phyloP scores from a whole-genome alignment of 2,888 invertebrate genomes.

The Tenthredo notha region DNA sequence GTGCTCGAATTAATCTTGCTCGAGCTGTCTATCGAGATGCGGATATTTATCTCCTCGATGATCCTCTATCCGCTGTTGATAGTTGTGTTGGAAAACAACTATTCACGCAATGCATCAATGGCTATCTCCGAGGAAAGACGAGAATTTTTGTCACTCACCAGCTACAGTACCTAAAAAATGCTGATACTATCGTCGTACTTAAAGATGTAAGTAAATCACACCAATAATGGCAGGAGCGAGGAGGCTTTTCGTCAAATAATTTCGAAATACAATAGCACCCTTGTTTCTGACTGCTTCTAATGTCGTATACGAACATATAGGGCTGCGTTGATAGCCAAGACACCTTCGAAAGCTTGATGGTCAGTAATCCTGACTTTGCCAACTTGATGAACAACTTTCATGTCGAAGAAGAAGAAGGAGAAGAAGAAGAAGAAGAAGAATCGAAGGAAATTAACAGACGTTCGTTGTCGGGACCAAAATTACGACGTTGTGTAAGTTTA shows the following conservation, averaged over 20 bases:
- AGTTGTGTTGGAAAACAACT: conserved; percentile 83
- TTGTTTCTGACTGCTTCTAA: background rate
- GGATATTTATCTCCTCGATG: conserved; percentile 84
- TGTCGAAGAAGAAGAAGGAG: conserved; percentile 46
- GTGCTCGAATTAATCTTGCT: conserved; percentile 82
- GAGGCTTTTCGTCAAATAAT: background rate
- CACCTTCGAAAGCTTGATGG: conserved; percentile 69
- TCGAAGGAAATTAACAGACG: background rate
- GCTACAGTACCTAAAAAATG: conserved; percentile 81
- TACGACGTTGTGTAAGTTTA: background rate
- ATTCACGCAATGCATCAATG: conserved; percentile 82
- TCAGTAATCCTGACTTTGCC: conserved; percentile 70
- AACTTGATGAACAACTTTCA: conserved; percentile 59
- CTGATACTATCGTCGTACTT: conserved; percentile 80
- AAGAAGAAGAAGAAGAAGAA: conserved; percentile 24
- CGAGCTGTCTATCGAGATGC: conserved; percentile 83
- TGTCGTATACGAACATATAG: conserved; percentile 58
- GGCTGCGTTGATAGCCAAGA: conserved; percentile 72
- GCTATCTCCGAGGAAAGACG: conserved; percentile 80
- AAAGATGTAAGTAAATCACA: conserved; percentile 69
- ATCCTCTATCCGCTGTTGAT: conserved; percentile 83
- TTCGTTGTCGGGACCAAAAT: background rate
- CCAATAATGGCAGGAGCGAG: background rate
- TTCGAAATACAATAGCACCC: background rate
- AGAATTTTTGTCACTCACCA: conserved; percentile 85